Evolutionary conservation across 2,113 vertebrate species (phyloP), one percentile per base, ranked within the genome.

Genomic region (Engraulis encrasicolus): DNA sequence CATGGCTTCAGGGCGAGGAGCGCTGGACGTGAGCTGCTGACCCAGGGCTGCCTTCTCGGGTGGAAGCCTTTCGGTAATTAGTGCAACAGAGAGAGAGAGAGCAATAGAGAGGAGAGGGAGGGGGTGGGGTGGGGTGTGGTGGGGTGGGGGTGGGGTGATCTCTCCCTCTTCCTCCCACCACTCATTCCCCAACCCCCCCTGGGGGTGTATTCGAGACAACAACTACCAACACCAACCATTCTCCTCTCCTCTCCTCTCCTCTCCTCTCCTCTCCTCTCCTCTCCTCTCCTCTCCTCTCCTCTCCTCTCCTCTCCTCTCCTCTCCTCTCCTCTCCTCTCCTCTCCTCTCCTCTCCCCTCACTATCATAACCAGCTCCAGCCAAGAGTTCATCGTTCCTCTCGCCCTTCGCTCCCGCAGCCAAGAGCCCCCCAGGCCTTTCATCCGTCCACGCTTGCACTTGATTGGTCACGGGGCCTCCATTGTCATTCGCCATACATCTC

Each of bases 111-210:
- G 15, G 1, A 40, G 23, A 54, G 50, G 36, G 45, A 71, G 78
- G 52, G 36, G 45, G 52, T 58, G 78, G 54, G 80, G 79, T 78
- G 6, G 79, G 77, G 40, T 54, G 79, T 19, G 79, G 74, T 15
- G 66, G 34, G 66, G 6, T 12, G 34, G 66, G 34, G 66, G 34
- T 74, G 66, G 27, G 17, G 2, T 74, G 66, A 74, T 34, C 23
- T 12, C 27, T 31, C 17, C 4, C 66, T 18, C 40, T 5, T 9
- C 9, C 40, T 9, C 3, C 40, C 40, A 45, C 40, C 40, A 9
- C n/a, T n/a, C n/a, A n/a, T n/a, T n/a, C 40, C 40, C 40, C 40
- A 3, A 45, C 40, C 40, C 40, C 9, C 40, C 40, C 66, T 23
- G n/a, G 27, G 1, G 34, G 66, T 14, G 23, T 15, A 74, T 34